These are phyloP conservation scores for Nebria ingens DNA, from an alignment of 1,140 invertebrate genomes.

Conservation along the genomic window DNA sequence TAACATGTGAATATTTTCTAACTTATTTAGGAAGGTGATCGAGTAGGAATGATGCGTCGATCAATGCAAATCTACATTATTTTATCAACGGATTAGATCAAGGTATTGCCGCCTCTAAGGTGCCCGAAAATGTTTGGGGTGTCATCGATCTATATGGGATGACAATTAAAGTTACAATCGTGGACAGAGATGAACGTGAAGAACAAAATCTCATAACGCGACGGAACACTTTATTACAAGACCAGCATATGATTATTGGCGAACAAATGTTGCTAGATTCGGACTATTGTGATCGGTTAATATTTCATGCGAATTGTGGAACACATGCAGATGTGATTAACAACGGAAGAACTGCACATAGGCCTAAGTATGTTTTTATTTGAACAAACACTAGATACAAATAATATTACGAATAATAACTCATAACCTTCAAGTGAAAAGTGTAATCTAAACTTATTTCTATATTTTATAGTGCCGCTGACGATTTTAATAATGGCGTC, in stretches of 20 bases:
- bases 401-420: too few species aligned
- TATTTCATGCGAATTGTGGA: conserved; percentile 84
- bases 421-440: too few species aligned
- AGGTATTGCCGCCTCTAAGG: conserved; percentile 71
- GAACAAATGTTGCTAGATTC: conserved; percentile 25
- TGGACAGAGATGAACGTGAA: conserved; percentile 67
- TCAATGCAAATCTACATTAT: conserved; percentile 77
- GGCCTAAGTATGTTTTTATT: conserved; percentile 77
- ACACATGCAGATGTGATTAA: conserved; percentile 84
- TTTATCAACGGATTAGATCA: conserved; percentile 91
- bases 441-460: too few species aligned
- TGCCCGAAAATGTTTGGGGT: conserved; percentile 73
- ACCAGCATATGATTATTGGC: conserved; percentile 23
- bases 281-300: conserved; percentile 53
- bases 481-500: conserved; percentile 95
- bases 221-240: conserved; percentile 47
- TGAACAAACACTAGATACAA: too few species aligned
- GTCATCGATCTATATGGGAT: conserved; percentile 94
- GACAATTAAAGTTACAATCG: conserved; percentile 86
- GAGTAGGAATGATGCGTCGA: conserved; percentile 77
- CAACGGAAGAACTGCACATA: conserved; percentile 75
- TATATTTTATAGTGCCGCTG: conserved; percentile 56
- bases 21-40: conserved; percentile 62
- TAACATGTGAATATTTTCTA: not conserved
- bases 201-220: conserved; percentile 65